A percentile compares a stretch with the other conserved stretches of the same genome.
phyloP scores from a whole-genome alignment of 1,140 invertebrate genomes.

The roundworm (Caenorhabditis elegans) region WBcel235 BX284604.4:1110501-1111000 shows the following conservation, averaged over 20 bases:
- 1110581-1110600: neutral
- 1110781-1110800: no score
- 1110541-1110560: constrained; percentile 70
- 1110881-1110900: no score
- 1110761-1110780: no score
- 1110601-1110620: neutral
- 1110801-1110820: no score
- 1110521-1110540: constrained; percentile 82
- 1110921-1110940: no score
- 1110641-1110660: constrained; percentile 18
- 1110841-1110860: neutral
- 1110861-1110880: no score
- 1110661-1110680: neutral
- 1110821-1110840: neutral
- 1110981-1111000: no score
- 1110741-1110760: neutral
- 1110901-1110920: no score
- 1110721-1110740: neutral
- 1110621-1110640: neutral
- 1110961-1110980: no score
- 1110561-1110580: constrained; percentile 52
- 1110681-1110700: neutral
- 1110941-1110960: no score
- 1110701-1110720: no score
- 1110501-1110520: constrained; percentile 87